Conservation (phyloP, 2,888 invertebrate genomes). For the Orchesella flavescens region DNA sequence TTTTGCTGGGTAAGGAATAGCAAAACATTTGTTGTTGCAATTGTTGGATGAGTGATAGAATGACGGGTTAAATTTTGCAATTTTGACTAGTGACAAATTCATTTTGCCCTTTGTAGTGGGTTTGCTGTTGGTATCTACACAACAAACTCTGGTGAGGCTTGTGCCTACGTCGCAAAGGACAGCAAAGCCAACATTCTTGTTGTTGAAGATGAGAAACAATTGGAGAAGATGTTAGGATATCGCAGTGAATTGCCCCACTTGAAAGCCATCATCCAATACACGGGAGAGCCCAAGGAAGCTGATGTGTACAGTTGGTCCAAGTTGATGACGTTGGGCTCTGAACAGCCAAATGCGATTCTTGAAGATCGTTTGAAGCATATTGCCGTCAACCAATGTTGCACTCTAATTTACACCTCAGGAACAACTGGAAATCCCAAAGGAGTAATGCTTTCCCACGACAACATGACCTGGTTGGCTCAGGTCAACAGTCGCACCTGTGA, state of each 20-base stretch:
- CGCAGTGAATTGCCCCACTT: slow-evolving; percentile 82
- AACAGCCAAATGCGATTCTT: slow-evolving; percentile 81
- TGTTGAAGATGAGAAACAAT: slow-evolving; percentile 89
- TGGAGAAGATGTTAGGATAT: slow-evolving; percentile 86
- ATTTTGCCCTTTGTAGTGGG: slow-evolving; percentile 78
- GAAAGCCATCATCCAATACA: slow-evolving; percentile 85
- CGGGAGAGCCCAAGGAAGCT: slow-evolving; percentile 77
- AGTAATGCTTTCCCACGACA: slow-evolving; percentile 94
- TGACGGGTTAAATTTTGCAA: background rate
- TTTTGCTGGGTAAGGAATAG: slow-evolving; percentile 74
- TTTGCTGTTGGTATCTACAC: slow-evolving; percentile 92
- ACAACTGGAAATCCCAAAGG: slow-evolving; percentile 93
- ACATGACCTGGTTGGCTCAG: slow-evolving; percentile 83
- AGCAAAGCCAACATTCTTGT: slow-evolving; percentile 90
- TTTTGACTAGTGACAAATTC: background rate
- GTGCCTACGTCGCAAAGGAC: slow-evolving; percentile 83
- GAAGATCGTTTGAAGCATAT: slow-evolving; percentile 81
- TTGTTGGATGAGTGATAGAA: no score
- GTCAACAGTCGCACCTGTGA: slow-evolving; percentile 78
- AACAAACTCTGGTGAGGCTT: slow-evolving; percentile 91
- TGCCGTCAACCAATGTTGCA: slow-evolving; percentile 88
- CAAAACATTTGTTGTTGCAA: no score
- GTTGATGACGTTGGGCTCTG: slow-evolving; percentile 83
- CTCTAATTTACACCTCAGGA: slow-evolving; percentile 90
- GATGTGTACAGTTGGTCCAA: slow-evolving; percentile 80